Conservation (phyloP, 2,797 vertebrate genomes). For the Paguma larvata region DNA sequence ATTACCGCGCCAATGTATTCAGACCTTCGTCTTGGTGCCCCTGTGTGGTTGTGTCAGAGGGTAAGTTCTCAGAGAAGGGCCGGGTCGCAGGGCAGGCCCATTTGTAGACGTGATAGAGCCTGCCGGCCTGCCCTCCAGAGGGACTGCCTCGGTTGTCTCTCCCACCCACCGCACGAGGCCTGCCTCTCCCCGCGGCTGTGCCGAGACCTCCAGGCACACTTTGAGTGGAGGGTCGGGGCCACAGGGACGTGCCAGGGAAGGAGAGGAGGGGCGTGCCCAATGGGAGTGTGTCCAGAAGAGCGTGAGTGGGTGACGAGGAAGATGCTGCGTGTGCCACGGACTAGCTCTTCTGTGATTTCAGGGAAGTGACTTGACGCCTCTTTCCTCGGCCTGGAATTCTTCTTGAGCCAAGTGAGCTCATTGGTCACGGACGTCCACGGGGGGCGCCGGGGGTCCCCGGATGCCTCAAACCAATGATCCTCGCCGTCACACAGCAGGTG, state of each 20-base stretch:
- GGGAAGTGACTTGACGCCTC: neutral
- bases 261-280: neutral
- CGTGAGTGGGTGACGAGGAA: neutral
- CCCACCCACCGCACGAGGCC: neutral
- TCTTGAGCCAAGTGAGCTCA: neutral
- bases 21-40: neutral
- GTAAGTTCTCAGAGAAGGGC: neutral
- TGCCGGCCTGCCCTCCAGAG: neutral
- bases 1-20: neutral
- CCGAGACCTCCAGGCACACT: neutral
- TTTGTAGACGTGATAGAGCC: neutral
- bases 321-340: neutral
- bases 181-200: neutral
- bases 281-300: neutral
- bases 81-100: neutral
- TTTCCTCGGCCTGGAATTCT: neutral
- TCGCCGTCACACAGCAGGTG: rapidly evolving
- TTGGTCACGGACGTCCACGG: neutral
- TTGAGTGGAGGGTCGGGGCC: neutral
- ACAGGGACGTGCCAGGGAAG: neutral
- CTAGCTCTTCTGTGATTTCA: slow-evolving; percentile 17
- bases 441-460: neutral
- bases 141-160: neutral
- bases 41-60: neutral
- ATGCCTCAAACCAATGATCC: neutral